Evolutionary conservation across 2,113 vertebrate species (phyloP).

Genomic region (Gambusia affinis): DNA sequence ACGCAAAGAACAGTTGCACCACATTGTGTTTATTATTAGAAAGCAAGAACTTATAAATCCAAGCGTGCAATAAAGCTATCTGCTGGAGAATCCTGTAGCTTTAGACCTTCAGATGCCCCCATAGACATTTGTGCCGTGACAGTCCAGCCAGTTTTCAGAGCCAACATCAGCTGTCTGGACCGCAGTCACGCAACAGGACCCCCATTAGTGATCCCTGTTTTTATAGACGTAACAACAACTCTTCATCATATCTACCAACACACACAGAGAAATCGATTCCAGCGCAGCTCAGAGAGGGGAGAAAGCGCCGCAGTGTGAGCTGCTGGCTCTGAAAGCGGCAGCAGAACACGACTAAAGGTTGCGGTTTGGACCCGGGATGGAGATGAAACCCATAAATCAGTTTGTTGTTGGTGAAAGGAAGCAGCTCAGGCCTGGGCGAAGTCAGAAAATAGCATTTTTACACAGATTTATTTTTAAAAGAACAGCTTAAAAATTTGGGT

Average conservation of each 20-base stretch:
- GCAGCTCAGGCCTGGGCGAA: background rate
- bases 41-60: background rate
- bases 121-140: no score
- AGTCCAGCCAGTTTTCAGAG: background rate
- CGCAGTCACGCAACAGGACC: background rate
- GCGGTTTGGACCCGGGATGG: background rate
- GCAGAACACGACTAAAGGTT: background rate
- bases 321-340: background rate
- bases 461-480: no score
- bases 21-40: background rate
- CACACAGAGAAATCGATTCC: background rate
- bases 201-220: no score
- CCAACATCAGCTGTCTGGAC: background rate
- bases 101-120: background rate
- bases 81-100: background rate
- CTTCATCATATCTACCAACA: background rate
- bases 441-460: no score
- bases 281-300: background rate
- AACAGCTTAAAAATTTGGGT: accelerated
- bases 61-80: background rate
- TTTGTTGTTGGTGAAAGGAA: background rate
- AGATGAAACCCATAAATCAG: background rate
- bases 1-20: background rate
- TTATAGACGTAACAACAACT: background rate
- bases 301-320: background rate